These are phyloP conservation scores for Drosophila subobscura DNA, from an alignment of 1,140 invertebrate species.

Conservation along the genomic window DNA sequence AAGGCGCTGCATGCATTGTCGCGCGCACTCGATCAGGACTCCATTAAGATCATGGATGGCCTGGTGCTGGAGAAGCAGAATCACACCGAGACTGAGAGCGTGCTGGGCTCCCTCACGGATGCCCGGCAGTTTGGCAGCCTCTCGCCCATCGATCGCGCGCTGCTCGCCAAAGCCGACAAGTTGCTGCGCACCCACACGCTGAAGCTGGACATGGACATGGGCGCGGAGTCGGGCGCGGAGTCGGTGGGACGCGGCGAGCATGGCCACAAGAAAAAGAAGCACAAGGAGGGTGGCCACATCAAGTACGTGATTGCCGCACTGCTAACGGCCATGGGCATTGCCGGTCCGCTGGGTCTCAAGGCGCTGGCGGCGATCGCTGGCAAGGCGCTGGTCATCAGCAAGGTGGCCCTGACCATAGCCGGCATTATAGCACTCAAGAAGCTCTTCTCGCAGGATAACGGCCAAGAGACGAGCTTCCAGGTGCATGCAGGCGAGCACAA, in stretches of 20 bases:
- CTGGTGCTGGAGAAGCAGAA: constrained; percentile 85
- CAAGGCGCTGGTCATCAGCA: constrained; percentile 88
- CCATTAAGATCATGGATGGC: constrained; percentile 85
- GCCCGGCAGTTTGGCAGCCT: constrained; percentile 68
- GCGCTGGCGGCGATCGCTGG: constrained; percentile 87
- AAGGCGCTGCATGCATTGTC: constrained; percentile 85
- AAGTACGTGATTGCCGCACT: constrained; percentile 86
- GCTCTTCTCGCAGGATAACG: constrained; percentile 86
- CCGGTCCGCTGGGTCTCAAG: constrained; percentile 85
- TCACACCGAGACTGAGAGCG: constrained; percentile 83
- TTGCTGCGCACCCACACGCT: constrained; percentile 76
- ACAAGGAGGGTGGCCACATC: constrained; percentile 70
- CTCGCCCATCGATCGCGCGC: constrained; percentile 67
- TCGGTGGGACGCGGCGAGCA: constrained; percentile 47
- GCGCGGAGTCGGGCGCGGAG: constrained; percentile 1
- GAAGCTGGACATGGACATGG: constrained; percentile 63
- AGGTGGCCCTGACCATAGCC: constrained; percentile 88
- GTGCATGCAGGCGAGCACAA: constrained; percentile 87
- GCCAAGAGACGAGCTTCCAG: constrained; percentile 87
- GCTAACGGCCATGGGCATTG: constrained; percentile 87
- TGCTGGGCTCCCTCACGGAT: constrained; percentile 67
- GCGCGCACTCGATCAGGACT: constrained; percentile 86
- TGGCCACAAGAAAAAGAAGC: constrained; percentile 67
- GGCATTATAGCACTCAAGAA: constrained; percentile 89
- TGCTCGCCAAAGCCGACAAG: constrained; percentile 75